These are phyloP conservation scores for Callopanchax toddi DNA, from an alignment of 2,113 vertebrate species.

Conservation along the genomic window DNA sequence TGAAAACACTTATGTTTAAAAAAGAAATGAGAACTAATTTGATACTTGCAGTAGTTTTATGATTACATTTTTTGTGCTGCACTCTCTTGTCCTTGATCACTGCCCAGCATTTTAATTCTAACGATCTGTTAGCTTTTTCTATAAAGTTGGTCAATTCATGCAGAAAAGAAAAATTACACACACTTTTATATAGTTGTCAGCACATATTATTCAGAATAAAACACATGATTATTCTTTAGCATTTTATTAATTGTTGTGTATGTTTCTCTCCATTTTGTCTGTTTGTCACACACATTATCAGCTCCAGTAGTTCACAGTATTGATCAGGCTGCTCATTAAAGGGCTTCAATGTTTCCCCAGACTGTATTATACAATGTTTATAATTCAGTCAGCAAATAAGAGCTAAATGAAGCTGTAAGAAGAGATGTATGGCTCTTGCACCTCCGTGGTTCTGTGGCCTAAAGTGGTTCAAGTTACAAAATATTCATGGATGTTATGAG, in stretches of 20 bases:
- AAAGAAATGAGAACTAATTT: neutral
- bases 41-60: neutral
- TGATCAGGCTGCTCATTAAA: conserved; percentile 8
- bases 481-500: too few species aligned
- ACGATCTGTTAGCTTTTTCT: neutral
- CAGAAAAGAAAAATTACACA: neutral
- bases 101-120: neutral
- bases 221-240: neutral
- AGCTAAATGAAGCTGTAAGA: neutral
- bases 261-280: neutral
- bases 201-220: too few species aligned
- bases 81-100: conserved; percentile 3
- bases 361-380: neutral
- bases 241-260: neutral
- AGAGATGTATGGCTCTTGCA: too few species aligned
- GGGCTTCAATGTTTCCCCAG: neutral
- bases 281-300: neutral
- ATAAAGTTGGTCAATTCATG: neutral
- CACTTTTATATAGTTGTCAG: too few species aligned
- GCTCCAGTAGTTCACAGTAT: neutral
- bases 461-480: too few species aligned
- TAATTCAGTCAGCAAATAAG: neutral
- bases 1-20: conserved; percentile 1
- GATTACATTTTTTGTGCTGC: neutral
- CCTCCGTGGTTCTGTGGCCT: too few species aligned